These are phyloP conservation scores for Manacus vitellinus DNA, from an alignment of 2,113 vertebrate genomes.

Conservation along the genomic window DNA sequence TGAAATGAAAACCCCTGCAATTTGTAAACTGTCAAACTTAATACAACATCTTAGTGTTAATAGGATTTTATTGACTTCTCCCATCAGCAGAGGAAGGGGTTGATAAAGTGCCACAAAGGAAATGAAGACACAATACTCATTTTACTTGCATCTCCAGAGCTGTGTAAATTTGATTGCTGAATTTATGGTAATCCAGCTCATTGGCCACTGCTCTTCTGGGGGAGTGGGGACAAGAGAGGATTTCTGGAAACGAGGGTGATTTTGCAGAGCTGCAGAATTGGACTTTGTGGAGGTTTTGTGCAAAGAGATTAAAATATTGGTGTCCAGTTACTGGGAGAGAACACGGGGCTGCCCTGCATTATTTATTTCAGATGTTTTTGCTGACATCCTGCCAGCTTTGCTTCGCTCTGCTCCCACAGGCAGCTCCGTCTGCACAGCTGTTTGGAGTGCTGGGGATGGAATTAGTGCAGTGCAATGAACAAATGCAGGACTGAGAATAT, in stretches of 20 bases:
- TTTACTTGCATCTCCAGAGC: constrained; percentile 29
- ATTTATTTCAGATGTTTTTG: not conserved
- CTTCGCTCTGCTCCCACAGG: not conserved
- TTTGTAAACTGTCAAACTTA: constrained; percentile 62
- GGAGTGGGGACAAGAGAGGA: not conserved
- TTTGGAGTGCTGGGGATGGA: not conserved
- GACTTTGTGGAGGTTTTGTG: not conserved
- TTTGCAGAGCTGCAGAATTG: not conserved
- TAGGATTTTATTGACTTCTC: constrained; percentile 61
- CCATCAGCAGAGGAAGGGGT: constrained; percentile 44
- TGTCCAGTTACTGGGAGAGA: not conserved
- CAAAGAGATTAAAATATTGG: not conserved
- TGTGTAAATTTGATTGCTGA: constrained; percentile 26
- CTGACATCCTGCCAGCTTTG: not conserved
- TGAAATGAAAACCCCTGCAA: constrained; percentile 52
- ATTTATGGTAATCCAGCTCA: constrained; percentile 26
- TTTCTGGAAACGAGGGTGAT: not conserved
- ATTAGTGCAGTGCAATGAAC: not conserved
- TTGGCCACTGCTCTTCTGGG: constrained; percentile 18
- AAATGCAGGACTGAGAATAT: not conserved
- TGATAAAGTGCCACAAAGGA: constrained; percentile 46
- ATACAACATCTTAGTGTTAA: constrained; percentile 50
- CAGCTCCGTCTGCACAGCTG: not conserved
- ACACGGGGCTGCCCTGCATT: not conserved
- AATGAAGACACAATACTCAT: constrained; percentile 40